Base-by-base conservation (phyloP, 2,888 invertebrate species). In the Apodemia duryi region DNA sequence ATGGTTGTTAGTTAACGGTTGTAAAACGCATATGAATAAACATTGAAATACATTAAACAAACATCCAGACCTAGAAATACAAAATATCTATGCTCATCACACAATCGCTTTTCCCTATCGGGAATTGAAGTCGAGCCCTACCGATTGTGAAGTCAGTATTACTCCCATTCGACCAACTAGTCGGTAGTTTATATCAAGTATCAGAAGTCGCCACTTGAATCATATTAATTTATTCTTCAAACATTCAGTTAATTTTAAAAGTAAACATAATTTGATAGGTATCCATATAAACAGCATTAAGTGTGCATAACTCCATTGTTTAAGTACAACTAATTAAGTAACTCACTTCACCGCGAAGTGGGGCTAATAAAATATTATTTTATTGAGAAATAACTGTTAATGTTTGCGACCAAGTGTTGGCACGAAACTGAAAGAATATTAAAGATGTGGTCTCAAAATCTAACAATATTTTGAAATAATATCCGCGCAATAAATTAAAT, bases 251-350 rank as follows among this genome's bases (percentile, higher is more conserved):
- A n/a, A n/a, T n/a, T 13, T 43, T 1, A 10, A n/a, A 57, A 2
- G 49, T 11, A 49, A 32, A 32, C 46, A 65, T 66, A 63, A 68
- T 69, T 69, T 67, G 65, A 69, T 65, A 65, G 63, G 49, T 49
- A n/a, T 11, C 1, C 68, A 63, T 66, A 52, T 67, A 66, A 68
- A 70, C 67, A 57, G 57, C 32, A 6, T 69, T 69, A 68, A 67
- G 67, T 70, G 74, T 71, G 75, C 75, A 76, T 74, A 77, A 74
- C 75, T 69, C 81, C 79, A 83, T 87, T 88, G 86, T 87, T 84
- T 82, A 80, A 85, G 83, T 82, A 81, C 81, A 80, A 82, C 85
- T 89, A 88, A 89, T 89, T 90, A 88, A 88, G 78, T 86, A 88
- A 88, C 85, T 85, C 86, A 87, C 86, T 88, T 81, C 83, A 77